Evolutionary conservation across 2,797 vertebrate genomes (phyloP), one percentile per base, ranked within the genome.

Genomic region (Furcifer pardalis): DNA sequence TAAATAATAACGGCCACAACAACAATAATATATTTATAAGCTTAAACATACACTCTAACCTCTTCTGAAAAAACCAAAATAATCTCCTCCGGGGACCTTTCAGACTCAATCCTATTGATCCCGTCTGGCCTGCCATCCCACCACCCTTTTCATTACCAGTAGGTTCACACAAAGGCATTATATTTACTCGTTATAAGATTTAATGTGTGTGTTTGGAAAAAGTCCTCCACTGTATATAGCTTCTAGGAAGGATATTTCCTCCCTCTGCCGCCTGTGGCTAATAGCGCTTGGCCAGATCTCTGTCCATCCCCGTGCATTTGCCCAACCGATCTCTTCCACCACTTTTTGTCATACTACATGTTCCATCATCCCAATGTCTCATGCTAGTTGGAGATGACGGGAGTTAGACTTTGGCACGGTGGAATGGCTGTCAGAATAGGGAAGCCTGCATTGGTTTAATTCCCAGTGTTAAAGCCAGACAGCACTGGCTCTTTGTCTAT

Each of bases 21-120:
- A 17, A 56, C 52, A 56, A 78, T 49, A 32, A 62, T 40, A 78
- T 71, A 78, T 72, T 60, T 62, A 23, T 72, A 78, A 71, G 76
- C 23, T 17, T 46, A 62, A 52, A 56, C 27, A 37, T 68, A 72
- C 40, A 37, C 9, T 78, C 42, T 35, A 44, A 32, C n/a, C 42
- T 75, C 69, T 49, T 46, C 42, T 75, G 71, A 37, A 75, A 75
- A n/a, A 52, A 75, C 59, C 59, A 65, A 74, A 82, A 49, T 32
- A 82, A 37, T 49, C 81, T n/a, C 7, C 72, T 37, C 59, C 44
- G 21, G 81, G 71, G 81, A 44, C 42, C 71, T 74, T 32, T 63
- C 32, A 30, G 42, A 75, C 71, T 42, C 49, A 42, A 75, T 65
- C 59, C 12, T 62, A 82, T 82, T 37, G 81, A 75, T 82, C 60